Evolutionary conservation across 2,888 invertebrate genomes (phyloP).

Genomic region (Poecilobothrus nobilitatus): DNA sequence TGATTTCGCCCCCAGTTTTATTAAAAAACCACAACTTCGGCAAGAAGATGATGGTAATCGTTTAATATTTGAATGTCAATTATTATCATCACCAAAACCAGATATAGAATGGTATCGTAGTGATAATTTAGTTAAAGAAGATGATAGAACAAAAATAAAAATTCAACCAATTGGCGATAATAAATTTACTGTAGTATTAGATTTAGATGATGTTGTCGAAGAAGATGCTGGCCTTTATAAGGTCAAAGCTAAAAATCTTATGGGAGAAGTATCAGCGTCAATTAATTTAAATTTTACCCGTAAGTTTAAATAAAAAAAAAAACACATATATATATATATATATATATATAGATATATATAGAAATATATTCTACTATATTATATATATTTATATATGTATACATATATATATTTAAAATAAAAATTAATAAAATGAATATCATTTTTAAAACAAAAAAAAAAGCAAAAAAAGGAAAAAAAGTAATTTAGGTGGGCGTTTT

Average conservation of each 20-base stretch:
- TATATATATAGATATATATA: neutral
- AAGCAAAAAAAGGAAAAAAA: too few relatives aligned
- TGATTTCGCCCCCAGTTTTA: conserved; percentile 97
- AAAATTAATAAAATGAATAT: too few relatives aligned
- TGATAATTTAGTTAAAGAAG: conserved; percentile 74
- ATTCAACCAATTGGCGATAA: conserved; percentile 76
- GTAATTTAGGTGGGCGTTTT: too few relatives aligned
- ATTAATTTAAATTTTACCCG: conserved; percentile 97
- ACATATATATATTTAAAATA: conserved; percentile 11
- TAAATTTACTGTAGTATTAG: conserved; percentile 84
- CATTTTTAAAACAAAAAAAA: too few relatives aligned
- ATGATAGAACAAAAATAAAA: conserved; percentile 78
- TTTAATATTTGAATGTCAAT: conserved; percentile 88
- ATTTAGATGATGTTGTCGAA: conserved; percentile 92
- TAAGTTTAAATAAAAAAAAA: conserved; percentile 56
- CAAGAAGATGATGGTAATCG: conserved; percentile 95
- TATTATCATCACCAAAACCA: conserved; percentile 78
- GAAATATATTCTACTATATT: conserved; percentile 14
- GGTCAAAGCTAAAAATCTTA: conserved; percentile 93
- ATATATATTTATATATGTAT: conserved; percentile 11
- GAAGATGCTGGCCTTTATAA: conserved; percentile 93
- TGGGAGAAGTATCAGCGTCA: conserved; percentile 94
- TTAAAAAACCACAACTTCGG: conserved; percentile 92
- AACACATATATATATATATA: conserved; percentile 18
- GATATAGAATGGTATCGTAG: conserved; percentile 88